Conservation (phyloP, 1,140 invertebrate genomes). For the Drosophila takahashii region DNA sequence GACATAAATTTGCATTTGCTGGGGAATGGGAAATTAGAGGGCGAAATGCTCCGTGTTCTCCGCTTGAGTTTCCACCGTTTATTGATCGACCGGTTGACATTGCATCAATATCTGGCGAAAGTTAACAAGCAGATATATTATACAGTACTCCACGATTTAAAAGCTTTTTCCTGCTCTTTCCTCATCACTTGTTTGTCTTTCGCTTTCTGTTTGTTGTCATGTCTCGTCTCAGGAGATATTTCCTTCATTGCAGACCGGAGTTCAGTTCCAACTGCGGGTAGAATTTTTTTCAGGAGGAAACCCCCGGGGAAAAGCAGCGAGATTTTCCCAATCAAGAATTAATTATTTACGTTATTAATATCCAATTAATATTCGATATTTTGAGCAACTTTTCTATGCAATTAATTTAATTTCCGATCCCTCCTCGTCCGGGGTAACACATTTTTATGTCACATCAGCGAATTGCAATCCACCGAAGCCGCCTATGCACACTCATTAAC, state of each 20-base stretch:
- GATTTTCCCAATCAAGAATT: slow-evolving; percentile 12
- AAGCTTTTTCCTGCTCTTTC: slow-evolving; percentile 63
- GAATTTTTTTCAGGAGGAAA: background rate
- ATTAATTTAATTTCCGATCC: slow-evolving; percentile 67
- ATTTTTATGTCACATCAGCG: slow-evolving; percentile 81
- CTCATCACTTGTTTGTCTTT: slow-evolving; percentile 63
- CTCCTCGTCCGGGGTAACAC: slow-evolving; percentile 56
- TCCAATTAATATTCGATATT: slow-evolving; percentile 71
- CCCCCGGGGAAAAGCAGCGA: background rate
- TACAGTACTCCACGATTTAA: slow-evolving; percentile 34
- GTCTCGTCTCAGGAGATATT: background rate
- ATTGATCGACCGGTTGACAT: slow-evolving; percentile 56
- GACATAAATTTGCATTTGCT: slow-evolving; percentile 62
- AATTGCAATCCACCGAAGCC: slow-evolving; percentile 44
- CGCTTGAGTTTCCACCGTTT: slow-evolving; percentile 11
- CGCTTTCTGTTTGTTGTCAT: slow-evolving; percentile 53
- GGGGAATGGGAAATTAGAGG: slow-evolving; percentile 36
- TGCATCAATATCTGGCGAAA: slow-evolving; percentile 61
- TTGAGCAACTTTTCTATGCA: slow-evolving; percentile 54
- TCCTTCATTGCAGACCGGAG: slow-evolving; percentile 24
- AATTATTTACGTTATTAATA: slow-evolving; percentile 67
- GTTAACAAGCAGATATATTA: slow-evolving; percentile 40
- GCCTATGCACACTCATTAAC: slow-evolving; percentile 80
- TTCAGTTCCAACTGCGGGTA: background rate
- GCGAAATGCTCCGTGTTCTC: background rate